These are phyloP conservation scores for Mya arenaria DNA, from an alignment of 1,140 invertebrate genomes.

Conservation along the genomic window DNA sequence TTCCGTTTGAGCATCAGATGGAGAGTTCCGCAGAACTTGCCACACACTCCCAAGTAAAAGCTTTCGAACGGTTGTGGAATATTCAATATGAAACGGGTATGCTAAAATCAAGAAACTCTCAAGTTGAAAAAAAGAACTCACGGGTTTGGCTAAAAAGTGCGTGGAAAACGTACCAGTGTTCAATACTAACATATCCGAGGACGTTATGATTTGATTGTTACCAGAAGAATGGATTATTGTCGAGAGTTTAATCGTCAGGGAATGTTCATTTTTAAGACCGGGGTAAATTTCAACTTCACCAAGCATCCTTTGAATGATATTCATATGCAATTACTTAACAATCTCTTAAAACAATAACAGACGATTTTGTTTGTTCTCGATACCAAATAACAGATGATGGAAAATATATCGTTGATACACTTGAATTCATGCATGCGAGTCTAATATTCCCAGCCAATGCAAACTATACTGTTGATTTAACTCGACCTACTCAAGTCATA, in stretches of 20 bases:
- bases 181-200: background rate
- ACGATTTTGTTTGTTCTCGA: too few species aligned
- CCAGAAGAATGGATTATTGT: background rate
- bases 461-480: too few species aligned
- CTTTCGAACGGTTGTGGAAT: background rate
- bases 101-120: background rate
- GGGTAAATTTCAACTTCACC: background rate
- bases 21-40: background rate
- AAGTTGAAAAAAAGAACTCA: background rate
- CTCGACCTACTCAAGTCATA: too few species aligned
- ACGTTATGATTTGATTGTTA: background rate
- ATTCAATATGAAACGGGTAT: background rate
- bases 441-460: too few species aligned
- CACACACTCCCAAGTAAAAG: background rate
- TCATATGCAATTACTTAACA: background rate
- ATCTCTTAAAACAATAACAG: too few species aligned
- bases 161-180: background rate
- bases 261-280: background rate
- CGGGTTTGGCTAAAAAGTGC: background rate
- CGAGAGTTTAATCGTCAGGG: background rate
- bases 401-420: too few species aligned
- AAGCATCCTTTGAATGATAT: background rate
- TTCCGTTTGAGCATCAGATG: background rate
- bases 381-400: too few species aligned
- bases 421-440: too few species aligned